phyloP scores from a whole-genome alignment of 2,797 vertebrate species.

The Eospalax fontanierii region DNA sequence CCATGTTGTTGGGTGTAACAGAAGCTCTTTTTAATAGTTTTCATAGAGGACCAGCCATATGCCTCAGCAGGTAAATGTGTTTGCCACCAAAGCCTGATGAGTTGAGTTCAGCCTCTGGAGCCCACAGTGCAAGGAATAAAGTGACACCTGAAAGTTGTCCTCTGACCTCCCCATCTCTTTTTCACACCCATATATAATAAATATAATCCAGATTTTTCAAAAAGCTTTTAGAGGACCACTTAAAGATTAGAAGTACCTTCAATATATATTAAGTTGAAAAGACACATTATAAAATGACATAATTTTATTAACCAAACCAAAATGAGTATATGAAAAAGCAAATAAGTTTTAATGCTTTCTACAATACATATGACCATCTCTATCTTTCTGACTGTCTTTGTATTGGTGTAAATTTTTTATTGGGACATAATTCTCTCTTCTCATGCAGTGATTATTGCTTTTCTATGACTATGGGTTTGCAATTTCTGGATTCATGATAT shows the following conservation, averaged over 20 bases:
- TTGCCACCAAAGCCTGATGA: no score
- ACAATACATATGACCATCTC: background rate
- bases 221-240: background rate
- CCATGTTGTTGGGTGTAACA: background rate
- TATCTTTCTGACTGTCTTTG: background rate
- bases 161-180: no score
- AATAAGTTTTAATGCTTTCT: conserved; percentile 20
- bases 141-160: no score
- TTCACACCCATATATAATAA: no score
- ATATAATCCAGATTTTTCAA: background rate
- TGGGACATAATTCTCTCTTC: background rate
- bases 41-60: background rate
- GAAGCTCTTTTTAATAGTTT: background rate
- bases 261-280: conserved; percentile 32
- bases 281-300: background rate
- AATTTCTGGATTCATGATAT: background rate
- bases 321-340: background rate
- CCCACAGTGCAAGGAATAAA: background rate
- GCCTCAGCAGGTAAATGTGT: background rate
- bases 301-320: conserved; percentile 31
- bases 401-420: background rate
- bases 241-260: background rate
- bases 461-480: background rate
- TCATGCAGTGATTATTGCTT: background rate
- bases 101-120: background rate